phyloP scores from a whole-genome alignment of 2,113 vertebrate genomes.

The Rallus limicola region DNA sequence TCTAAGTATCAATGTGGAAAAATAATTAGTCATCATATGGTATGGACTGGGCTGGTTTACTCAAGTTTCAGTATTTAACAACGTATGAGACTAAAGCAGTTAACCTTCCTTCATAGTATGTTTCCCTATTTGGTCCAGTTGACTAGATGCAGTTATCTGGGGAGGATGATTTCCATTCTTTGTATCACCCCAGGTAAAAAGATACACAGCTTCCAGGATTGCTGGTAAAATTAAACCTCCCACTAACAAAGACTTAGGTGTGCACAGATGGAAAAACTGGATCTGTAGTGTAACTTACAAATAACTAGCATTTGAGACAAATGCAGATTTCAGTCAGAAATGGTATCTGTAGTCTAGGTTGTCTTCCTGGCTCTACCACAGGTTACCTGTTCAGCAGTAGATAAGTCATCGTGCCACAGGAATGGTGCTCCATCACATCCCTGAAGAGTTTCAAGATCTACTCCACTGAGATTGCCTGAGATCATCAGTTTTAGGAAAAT shows the following conservation, averaged over 20 bases:
- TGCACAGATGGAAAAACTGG: neutral
- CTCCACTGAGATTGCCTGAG: neutral
- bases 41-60: neutral
- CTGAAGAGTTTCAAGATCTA: neutral
- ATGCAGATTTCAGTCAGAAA: neutral
- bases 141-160: neutral
- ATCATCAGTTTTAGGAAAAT: neutral
- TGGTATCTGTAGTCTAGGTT: neutral
- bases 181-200: neutral
- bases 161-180: neutral
- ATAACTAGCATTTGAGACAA: neutral
- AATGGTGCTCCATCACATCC: neutral
- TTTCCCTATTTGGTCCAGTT: neutral
- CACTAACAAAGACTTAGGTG: neutral
- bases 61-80: neutral
- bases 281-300: neutral
- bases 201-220: neutral
- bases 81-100: neutral
- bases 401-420: neutral
- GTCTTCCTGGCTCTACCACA: neutral
- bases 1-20: neutral
- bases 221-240: neutral
- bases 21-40: neutral
- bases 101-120: neutral
- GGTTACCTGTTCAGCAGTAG: neutral